Evolutionary conservation across 1,140 invertebrate genomes (phyloP), one percentile per base, ranked within the genome.

Genomic region (Thrips palmi): DNA sequence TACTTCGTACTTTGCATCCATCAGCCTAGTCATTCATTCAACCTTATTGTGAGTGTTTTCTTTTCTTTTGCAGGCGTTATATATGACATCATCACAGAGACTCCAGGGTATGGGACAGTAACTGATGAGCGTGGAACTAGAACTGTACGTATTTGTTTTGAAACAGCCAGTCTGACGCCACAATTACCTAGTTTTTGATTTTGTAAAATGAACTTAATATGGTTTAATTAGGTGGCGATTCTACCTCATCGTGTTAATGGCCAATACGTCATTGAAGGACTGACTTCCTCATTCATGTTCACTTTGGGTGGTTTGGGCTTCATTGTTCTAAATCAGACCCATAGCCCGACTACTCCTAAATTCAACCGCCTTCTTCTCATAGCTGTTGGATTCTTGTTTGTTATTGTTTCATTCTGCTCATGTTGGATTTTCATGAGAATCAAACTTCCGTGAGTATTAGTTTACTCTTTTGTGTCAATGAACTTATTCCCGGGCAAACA

Each of bases 401-500:
- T 97, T 42, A 56, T 93, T 23, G 74, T 97, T 1, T 93, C 91
- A 12, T 97, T 94, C 58, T 82, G 91, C 45, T 89, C 88, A 33
- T 96, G 89, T 43, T 91, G 89, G 76, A 81, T 97, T 34, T 98
- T 98, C 52, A 98, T 98, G 92, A 71, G 86, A 51, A 97, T 98
- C 81, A 98, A 98, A 64, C 56, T 98, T 43, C 93, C 94, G 64
- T 76, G 61, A 70, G 70, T 60, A 37, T 37, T 31, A 36, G 33
- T 34, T 24, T 45, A 47, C 25, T 40, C 19, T 34, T 27, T n/a
- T n/a, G n/a, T n/a, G n/a, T n/a, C n/a, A n/a, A n/a, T n/a, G n/a
- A n/a, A n/a, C 14, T 34, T 27, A 40, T 40, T 44, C 37, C 37
- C 18, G 35, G 19, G 43, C 37, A 45, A 37, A 24, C 36, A 36